These are phyloP conservation scores for Athalia cordata DNA, from an alignment of 2,888 invertebrate genomes.

Conservation along the genomic window DNA sequence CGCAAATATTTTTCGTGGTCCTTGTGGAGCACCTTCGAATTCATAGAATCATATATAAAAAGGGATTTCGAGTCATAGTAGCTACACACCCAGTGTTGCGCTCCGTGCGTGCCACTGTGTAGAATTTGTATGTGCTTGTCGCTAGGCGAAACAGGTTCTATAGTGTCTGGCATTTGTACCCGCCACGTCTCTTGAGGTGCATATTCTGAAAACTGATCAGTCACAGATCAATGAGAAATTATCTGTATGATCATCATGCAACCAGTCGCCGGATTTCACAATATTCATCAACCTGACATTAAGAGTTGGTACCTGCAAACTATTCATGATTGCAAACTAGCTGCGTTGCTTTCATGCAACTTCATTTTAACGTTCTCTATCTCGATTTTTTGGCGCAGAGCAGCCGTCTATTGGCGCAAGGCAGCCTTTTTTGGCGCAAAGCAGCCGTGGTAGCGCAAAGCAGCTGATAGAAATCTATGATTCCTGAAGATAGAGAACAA, in stretches of 20 bases:
- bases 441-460: too few relatives aligned
- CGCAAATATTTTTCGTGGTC: conserved; percentile 46
- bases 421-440: background rate
- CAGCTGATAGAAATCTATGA: too few relatives aligned
- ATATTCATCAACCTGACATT: background rate
- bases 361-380: background rate
- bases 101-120: conserved; percentile 38
- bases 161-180: conserved; percentile 40
- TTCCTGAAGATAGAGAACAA: too few relatives aligned
- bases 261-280: background rate
- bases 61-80: conserved; percentile 47
- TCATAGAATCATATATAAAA: conserved; percentile 45
- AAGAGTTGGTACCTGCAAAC: background rate
- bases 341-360: background rate
- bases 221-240: conserved; percentile 31
- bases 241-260: conserved; percentile 46
- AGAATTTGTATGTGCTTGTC: conserved; percentile 50
- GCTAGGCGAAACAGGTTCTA: conserved; percentile 40
- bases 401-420: background rate
- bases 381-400: conserved; percentile 12
- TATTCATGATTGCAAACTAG: background rate
- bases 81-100: conserved; percentile 47
- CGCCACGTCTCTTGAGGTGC: conserved; percentile 34
- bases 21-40: conserved; percentile 25
- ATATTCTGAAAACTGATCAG: conserved; percentile 43